Evolutionary conservation across 2,113 vertebrate genomes (phyloP), one percentile per base, ranked within the genome.

Genomic region (Xiphorhynchus elegans): DNA sequence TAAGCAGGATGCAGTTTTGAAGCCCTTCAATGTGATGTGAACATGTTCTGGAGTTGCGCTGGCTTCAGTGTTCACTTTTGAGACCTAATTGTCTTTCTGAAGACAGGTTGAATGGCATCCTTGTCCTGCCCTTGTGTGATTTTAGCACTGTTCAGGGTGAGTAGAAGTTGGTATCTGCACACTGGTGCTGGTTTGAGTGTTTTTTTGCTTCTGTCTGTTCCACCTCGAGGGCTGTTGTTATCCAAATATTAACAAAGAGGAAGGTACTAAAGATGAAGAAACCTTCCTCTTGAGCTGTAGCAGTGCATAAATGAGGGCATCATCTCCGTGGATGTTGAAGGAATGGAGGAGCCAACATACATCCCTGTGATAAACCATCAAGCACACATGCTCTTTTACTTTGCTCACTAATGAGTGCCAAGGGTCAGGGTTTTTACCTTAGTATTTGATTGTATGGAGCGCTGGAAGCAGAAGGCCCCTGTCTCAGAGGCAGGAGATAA

Each of bases 81-180:
- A 37, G 26, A 72, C 29, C 35, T 35, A 83, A 10, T 3, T 52
- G 4, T n/a, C 50, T 50, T 28, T 67, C 33, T 9, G 13, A 3
- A 70, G 39, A n/a, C 1, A 7, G 20, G 24, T 52, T 0, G 0
- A 21, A 24, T 35, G 39, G 24, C 26, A 13, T 47, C 63, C 44
- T 79, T 68, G 49, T 39, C 20, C 29, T 67, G 70, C 42, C 11
- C 10, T 44, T 17, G 7, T 25, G 53, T 26, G n/a, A 37, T 52
- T 83, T 87, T 52, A 67, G 44, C 19, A 16, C 39, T 52, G 62
- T 13, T 88, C 1, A 6, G 76, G 7, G 11, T 62, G 39, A 66
- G 13, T 7, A 50, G 29, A 77, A 87, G 46, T 56, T 80, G 47
- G 23, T 28, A 21, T 12, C 28, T 55, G 23, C 35, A 74, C 2